Evolutionary conservation across 2,888 invertebrate genomes (phyloP).

Genomic region (Drosophila demipolita): DNA sequence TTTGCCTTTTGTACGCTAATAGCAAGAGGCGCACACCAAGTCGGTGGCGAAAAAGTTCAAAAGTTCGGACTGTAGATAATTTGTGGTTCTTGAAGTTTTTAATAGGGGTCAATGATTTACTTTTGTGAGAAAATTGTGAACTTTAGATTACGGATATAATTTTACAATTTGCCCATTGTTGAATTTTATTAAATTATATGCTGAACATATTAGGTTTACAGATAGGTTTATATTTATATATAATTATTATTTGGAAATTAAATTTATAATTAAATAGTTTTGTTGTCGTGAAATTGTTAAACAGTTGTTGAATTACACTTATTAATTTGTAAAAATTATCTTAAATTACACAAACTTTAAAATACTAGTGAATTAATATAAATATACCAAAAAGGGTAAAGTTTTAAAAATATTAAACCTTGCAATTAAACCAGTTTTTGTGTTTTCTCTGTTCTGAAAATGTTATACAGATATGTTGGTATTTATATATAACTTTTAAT

Average conservation of each 20-base stretch:
- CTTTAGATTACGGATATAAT: constrained; percentile 6
- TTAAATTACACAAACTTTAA: too few relatives aligned
- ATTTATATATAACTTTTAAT: too few relatives aligned
- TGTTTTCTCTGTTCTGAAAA: too few relatives aligned
- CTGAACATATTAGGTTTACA: neutral
- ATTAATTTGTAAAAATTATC: too few relatives aligned
- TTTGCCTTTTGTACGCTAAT: constrained; percentile 79
- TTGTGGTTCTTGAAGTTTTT: constrained; percentile 75
- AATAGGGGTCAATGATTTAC: constrained; percentile 79
- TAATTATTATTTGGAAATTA: neutral
- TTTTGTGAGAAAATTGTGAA: constrained; percentile 53
- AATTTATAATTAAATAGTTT: too few relatives aligned
- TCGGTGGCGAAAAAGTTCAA: constrained; percentile 63
- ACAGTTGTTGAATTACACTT: too few relatives aligned
- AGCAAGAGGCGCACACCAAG: constrained; percentile 61
- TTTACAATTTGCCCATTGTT: constrained; percentile 37
- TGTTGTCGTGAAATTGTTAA: too few relatives aligned
- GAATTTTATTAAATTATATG: neutral
- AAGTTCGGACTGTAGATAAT: constrained; percentile 75
- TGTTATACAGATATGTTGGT: too few relatives aligned
- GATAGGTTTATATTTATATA: neutral
- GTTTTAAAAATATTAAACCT: too few relatives aligned
- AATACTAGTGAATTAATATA: too few relatives aligned
- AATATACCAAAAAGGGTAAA: too few relatives aligned
- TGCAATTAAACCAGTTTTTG: too few relatives aligned